A percentile compares a stretch with the other conserved stretches of the same genome.
Evolutionary conservation across 1,140 invertebrate species (phyloP).

Genomic region (Pogonus chalceus): DNA sequence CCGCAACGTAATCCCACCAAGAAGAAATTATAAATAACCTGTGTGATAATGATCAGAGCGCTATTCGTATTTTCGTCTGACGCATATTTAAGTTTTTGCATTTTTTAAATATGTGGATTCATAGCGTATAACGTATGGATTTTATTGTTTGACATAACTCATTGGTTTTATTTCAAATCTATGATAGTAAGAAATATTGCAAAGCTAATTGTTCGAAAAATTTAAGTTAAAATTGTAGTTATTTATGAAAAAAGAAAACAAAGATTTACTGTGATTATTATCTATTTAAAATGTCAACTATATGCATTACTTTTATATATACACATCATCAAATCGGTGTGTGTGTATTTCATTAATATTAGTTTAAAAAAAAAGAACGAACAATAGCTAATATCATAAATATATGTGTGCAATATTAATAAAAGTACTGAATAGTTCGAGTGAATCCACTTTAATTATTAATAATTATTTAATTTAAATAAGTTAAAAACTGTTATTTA

Average conservation of each 20-base stretch:
- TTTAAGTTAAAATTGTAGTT: too few species aligned
- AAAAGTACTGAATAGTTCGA: too few species aligned
- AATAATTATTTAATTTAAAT: background rate
- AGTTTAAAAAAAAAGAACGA: background rate
- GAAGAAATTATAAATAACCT: constrained; percentile 58
- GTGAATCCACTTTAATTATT: background rate
- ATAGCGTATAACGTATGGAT: too few species aligned
- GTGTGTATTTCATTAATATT: background rate
- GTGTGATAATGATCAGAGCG: constrained; percentile 13
- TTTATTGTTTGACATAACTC: too few species aligned
- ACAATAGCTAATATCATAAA: background rate
- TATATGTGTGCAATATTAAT: too few species aligned
- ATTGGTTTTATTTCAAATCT: too few species aligned
- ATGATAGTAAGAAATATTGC: too few species aligned
- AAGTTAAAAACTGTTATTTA: background rate
- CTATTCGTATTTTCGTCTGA: background rate
- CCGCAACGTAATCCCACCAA: constrained; percentile 77
- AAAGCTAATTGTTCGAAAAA: too few species aligned
- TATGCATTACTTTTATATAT: too few species aligned
- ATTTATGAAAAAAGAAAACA: too few species aligned
- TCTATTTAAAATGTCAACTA: background rate
- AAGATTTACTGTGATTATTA: background rate
- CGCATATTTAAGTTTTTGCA: background rate
- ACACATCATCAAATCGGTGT: background rate
- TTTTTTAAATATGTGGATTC: background rate